These are phyloP conservation scores for Asteroscopus sphinx DNA, from an alignment of 2,888 invertebrate genomes.

Conservation along the genomic window DNA sequence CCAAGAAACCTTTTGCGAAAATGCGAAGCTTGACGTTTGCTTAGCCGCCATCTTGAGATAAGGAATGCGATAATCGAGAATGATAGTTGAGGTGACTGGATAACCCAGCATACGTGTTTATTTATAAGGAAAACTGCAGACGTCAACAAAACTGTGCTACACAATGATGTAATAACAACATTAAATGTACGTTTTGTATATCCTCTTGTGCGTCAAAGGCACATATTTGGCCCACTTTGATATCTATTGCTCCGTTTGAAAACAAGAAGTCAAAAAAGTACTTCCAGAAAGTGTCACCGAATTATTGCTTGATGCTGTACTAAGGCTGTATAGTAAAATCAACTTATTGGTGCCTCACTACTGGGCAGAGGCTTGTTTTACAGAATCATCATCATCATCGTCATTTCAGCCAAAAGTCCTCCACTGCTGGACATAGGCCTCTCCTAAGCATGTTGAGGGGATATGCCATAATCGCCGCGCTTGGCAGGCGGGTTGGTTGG, in stretches of 20 bases:
- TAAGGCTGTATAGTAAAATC: too few relatives aligned
- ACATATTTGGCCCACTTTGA: not conserved
- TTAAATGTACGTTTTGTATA: not conserved
- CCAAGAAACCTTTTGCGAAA: conserved; percentile 4
- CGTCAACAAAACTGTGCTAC: conserved; percentile 10
- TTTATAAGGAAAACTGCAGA: conserved; percentile 45
- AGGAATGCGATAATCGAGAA: conserved; percentile 46
- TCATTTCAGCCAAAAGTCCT: too few relatives aligned
- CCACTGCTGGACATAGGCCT: too few relatives aligned
- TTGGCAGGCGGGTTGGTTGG: too few relatives aligned
- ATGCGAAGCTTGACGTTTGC: conserved; percentile 18
- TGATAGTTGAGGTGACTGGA: conserved; percentile 53
- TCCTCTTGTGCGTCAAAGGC: not conserved
- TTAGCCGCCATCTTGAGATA: conserved; percentile 52
- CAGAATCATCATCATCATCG: too few relatives aligned
- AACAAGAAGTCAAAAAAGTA: too few relatives aligned
- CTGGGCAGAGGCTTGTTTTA: too few relatives aligned
- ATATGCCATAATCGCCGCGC: too few relatives aligned
- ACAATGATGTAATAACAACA: conserved; percentile 21
- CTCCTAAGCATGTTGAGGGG: too few relatives aligned
- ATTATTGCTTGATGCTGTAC: too few relatives aligned
- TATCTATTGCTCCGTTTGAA: not conserved
- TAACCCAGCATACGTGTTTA: conserved; percentile 53
- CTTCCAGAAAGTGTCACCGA: too few relatives aligned
- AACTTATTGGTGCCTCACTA: too few relatives aligned